Percentiles rank a stretch among this genome's conserved stretches.
These are phyloP conservation scores for Palaemon carinicauda DNA, from an alignment of 1,140 invertebrate genomes.

Conservation along the genomic window DNA sequence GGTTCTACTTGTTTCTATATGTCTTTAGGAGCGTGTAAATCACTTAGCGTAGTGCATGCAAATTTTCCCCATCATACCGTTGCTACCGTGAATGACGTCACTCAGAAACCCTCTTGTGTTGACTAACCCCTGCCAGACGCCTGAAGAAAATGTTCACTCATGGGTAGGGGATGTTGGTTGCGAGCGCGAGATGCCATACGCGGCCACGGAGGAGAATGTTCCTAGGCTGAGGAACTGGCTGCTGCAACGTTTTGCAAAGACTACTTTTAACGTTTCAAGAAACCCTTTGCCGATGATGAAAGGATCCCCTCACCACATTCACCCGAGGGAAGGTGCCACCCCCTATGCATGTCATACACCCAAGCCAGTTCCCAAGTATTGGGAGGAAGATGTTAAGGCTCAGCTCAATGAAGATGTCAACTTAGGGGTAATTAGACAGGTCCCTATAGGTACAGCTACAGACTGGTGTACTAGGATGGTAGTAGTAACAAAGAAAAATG, in stretches of 20 bases:
- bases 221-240: conserved; percentile 14
- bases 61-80: too few relatives aligned
- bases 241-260: background rate
- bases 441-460: conserved; percentile 12
- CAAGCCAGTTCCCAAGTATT: conserved; percentile 10
- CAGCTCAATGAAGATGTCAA: conserved; percentile 20
- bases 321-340: background rate
- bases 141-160: too few relatives aligned
- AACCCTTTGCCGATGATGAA: conserved; percentile 2
- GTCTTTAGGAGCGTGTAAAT: too few relatives aligned
- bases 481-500: conserved; percentile 18
- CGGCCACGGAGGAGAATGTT: conserved; percentile 18
- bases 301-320: conserved; percentile 15
- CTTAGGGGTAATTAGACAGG: background rate
- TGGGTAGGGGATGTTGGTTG: too few relatives aligned
- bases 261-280: too few relatives aligned
- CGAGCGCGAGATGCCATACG: too few relatives aligned
- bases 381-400: conserved; percentile 24
- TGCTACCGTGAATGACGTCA: too few relatives aligned
- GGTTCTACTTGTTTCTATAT: too few relatives aligned
- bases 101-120: too few relatives aligned
- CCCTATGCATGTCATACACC: conserved; percentile 22
- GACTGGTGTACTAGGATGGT: conserved; percentile 44
- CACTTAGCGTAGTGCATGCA: too few relatives aligned
- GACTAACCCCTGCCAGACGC: too few relatives aligned